Conservation (phyloP, 2,888 invertebrate species). For the Aleiodes alternator region DNA sequence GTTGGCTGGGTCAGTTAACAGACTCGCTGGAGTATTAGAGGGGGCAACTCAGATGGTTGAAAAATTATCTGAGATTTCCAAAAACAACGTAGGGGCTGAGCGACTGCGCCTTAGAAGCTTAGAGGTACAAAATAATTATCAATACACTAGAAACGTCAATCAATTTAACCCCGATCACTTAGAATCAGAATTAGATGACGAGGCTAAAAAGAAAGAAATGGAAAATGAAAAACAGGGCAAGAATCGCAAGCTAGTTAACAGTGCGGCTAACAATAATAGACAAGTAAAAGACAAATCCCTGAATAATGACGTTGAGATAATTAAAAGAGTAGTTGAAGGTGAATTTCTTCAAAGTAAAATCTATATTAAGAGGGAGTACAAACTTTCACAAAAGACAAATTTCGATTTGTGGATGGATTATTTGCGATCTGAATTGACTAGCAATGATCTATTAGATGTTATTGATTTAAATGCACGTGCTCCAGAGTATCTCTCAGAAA, state of each 20-base stretch:
- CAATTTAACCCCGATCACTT: conserved; percentile 1
- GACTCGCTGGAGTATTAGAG: neutral
- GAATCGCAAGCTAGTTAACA: neutral
- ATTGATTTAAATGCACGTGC: conserved; percentile 44
- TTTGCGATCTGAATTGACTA: conserved; percentile 51
- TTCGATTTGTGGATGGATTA: conserved; percentile 53
- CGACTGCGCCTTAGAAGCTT: neutral
- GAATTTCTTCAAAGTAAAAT: conserved; percentile 37
- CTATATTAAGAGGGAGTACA: conserved; percentile 52
- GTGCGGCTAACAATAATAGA: neutral
- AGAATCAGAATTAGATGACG: conserved; percentile 4
- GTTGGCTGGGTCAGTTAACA: neutral
- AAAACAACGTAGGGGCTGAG: conserved; percentile 9
- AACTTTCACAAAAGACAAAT: conserved; percentile 48
- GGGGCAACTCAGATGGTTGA: conserved; percentile 17
- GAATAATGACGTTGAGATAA: conserved; percentile 20
- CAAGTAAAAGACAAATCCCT: neutral
- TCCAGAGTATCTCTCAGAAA: conserved; percentile 30
- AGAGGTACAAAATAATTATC: neutral
- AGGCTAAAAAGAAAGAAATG: neutral
- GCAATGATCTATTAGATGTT: conserved; percentile 48
- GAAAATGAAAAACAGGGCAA: neutral
- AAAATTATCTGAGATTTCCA: conserved; percentile 10
- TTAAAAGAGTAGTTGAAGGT: conserved; percentile 15
- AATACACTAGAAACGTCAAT: neutral